phyloP scores from a whole-genome alignment of 2,797 vertebrate genomes.

The Sphenopsis melanotis region DNA sequence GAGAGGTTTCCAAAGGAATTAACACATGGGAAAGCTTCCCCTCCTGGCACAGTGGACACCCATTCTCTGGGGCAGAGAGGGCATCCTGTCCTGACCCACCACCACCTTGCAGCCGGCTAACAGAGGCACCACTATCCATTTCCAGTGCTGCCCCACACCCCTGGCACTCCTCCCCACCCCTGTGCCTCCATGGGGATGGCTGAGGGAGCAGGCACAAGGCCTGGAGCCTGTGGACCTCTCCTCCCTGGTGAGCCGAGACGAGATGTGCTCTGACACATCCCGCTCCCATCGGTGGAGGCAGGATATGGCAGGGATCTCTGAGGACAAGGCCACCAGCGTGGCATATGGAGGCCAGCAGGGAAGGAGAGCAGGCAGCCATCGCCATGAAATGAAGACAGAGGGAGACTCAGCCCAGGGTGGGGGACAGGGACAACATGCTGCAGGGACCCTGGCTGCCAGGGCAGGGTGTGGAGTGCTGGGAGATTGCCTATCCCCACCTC shows the following conservation, averaged over 20 bases:
- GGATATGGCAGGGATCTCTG: not conserved
- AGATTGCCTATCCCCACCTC: not conserved
- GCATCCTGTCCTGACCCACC: not conserved
- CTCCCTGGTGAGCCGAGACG: not conserved
- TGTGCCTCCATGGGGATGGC: fast-evolving
- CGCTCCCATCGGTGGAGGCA: not conserved
- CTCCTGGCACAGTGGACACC: fast-evolving
- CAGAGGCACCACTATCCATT: not conserved
- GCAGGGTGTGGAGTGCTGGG: fast-evolving
- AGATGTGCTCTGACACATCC: slow-evolving; percentile 39
- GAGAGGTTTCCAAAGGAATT: not conserved
- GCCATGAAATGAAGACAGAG: not conserved
- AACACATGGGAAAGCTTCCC: not conserved
- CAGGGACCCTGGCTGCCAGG: not conserved
- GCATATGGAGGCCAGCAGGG: slow-evolving; percentile 33
- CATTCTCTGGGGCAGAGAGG: not conserved
- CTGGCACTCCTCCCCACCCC: not conserved
- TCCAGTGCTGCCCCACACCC: not conserved
- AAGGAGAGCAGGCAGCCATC: not conserved
- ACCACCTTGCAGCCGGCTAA: not conserved
- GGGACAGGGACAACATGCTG: not conserved
- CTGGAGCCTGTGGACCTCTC: not conserved
- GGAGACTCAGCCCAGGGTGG: fast-evolving
- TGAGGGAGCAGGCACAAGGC: not conserved
- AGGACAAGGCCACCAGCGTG: slow-evolving; percentile 28